Conservation (phyloP, 2,797 vertebrate genomes). For the Acrossocheilus wenchowensis region DNA sequence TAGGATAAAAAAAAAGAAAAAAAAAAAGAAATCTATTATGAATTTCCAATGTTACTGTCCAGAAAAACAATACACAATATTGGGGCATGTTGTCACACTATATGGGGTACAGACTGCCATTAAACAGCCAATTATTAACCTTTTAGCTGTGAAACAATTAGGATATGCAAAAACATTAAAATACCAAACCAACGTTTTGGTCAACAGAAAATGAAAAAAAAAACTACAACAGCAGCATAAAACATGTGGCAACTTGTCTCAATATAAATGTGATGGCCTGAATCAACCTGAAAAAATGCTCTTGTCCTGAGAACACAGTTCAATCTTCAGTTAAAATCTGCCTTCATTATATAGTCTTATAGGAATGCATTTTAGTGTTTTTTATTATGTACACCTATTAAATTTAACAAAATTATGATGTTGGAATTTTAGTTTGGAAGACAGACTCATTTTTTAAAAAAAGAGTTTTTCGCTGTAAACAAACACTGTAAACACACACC, state of each 20-base stretch:
- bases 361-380: not conserved
- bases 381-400: not conserved
- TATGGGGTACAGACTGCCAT: not conserved
- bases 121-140: not conserved
- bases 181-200: not conserved
- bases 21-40: not conserved
- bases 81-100: not conserved
- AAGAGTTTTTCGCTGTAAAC: not conserved
- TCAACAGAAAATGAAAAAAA: not conserved
- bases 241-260: not conserved
- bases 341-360: not conserved
- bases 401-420: not conserved
- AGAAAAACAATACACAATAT: not conserved
- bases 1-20: not conserved
- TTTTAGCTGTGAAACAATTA: not conserved
- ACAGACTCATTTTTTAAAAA: not conserved
- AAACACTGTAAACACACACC: not conserved
- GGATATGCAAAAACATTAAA: not conserved
- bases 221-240: not conserved
- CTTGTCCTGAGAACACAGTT: not conserved
- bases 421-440: not conserved
- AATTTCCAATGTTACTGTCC: not conserved
- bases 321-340: conserved; percentile 1
- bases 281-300: not conserved
- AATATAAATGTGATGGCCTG: not conserved